These are phyloP conservation scores for Pagetopsis macropterus DNA, from an alignment of 2,797 vertebrate species.

Conservation along the genomic window DNA sequence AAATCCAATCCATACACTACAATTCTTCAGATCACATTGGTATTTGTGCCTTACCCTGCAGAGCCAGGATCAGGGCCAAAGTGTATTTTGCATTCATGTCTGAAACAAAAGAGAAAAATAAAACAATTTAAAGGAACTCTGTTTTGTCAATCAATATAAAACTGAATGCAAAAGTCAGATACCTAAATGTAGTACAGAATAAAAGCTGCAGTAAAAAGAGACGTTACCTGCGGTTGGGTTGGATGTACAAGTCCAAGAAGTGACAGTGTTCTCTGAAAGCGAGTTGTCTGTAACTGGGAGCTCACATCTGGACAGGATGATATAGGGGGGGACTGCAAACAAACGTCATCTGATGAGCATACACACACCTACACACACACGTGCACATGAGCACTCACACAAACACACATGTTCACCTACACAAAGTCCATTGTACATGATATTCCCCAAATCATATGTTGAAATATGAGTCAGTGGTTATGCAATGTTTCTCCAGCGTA, in stretches of 20 bases:
- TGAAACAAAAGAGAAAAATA: slow-evolving; percentile 59
- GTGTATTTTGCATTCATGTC: slow-evolving; percentile 80
- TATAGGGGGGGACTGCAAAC: slow-evolving; percentile 82
- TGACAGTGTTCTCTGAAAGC: slow-evolving; percentile 77
- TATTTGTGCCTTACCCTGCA: slow-evolving; percentile 82
- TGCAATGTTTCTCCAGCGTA: slow-evolving; percentile 55
- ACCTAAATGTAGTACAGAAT: background rate
- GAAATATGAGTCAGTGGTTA: slow-evolving; percentile 56
- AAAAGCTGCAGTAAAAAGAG: slow-evolving; percentile 2
- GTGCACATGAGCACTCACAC: background rate
- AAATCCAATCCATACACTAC: background rate
- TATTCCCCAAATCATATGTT: slow-evolving; percentile 61
- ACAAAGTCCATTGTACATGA: slow-evolving; percentile 83
- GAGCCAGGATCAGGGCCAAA: slow-evolving; percentile 78
- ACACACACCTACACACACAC: slow-evolving; percentile 64
- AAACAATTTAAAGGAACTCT: background rate
- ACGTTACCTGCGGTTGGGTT: slow-evolving; percentile 74
- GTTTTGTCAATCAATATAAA: background rate
- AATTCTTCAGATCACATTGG: background rate
- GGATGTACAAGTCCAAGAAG: slow-evolving; percentile 73
- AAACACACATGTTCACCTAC: slow-evolving; percentile 50
- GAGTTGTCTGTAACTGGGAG: slow-evolving; percentile 80
- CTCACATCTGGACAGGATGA: slow-evolving; percentile 78
- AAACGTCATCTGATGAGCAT: slow-evolving; percentile 81
- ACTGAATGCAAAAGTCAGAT: slow-evolving; percentile 8